These are phyloP conservation scores for Dichetophora obliterata DNA, from an alignment of 2,888 invertebrate genomes.

Conservation along the genomic window DNA sequence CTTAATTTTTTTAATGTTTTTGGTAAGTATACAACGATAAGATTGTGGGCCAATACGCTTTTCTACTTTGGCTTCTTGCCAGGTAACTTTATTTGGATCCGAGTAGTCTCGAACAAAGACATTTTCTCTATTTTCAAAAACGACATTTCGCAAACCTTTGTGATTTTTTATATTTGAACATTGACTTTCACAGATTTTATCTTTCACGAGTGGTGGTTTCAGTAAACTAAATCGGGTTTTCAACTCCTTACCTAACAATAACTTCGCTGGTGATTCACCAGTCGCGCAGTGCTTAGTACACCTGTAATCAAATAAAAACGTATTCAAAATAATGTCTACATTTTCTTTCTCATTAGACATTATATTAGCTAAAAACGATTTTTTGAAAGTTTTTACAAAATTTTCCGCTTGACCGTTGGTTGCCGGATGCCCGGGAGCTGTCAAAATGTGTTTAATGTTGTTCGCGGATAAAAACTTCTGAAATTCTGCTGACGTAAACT, in stretches of 20 bases:
- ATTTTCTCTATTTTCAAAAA: too few relatives aligned
- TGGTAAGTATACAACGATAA: background rate
- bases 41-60: background rate
- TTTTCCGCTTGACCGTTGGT: constrained; percentile 55
- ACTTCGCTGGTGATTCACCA: constrained; percentile 42
- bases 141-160: too few relatives aligned
- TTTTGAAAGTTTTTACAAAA: constrained; percentile 45
- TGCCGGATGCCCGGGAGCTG: constrained; percentile 47
- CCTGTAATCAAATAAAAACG: constrained; percentile 43
- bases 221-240: background rate
- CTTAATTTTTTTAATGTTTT: background rate
- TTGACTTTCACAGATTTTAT: too few relatives aligned
- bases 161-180: too few relatives aligned
- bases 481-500: too few relatives aligned
- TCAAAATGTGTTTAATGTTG: constrained; percentile 33
- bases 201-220: background rate
- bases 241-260: constrained; percentile 41
- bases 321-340: constrained; percentile 41
- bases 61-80: too few relatives aligned
- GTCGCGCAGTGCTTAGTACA: constrained; percentile 44
- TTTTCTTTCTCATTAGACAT: too few relatives aligned
- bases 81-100: too few relatives aligned
- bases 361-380: too few relatives aligned
- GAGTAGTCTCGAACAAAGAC: too few relatives aligned
- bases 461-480: constrained; percentile 17